Percentiles rank a stretch among this genome's conserved stretches.
Conservation (phyloP, 1,140 invertebrate genomes). For the Hypsibius dujardini region DNA sequence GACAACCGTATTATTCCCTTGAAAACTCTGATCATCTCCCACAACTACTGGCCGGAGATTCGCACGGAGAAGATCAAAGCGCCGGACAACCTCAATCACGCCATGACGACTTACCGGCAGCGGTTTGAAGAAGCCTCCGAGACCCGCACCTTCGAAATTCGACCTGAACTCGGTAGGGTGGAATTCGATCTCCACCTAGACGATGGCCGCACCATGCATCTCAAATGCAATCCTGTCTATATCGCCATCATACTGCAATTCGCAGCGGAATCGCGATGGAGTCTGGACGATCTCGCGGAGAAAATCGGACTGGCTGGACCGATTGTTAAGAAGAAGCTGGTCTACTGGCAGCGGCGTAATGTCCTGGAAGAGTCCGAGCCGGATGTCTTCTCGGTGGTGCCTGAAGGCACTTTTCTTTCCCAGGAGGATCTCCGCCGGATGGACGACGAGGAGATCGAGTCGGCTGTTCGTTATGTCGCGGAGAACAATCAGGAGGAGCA, state of each 20-base stretch:
- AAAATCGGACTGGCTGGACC: neutral
- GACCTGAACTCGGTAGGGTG: neutral
- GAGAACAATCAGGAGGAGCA: constrained; percentile 2
- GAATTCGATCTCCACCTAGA: neutral
- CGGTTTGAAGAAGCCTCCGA: neutral
- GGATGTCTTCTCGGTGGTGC: constrained; percentile 1
- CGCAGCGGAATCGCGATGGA: neutral
- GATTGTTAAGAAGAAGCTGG: neutral
- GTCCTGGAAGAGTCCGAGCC: constrained; percentile 12
- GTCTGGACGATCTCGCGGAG: neutral
- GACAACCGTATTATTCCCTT: neutral
- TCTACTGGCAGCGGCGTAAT: constrained; percentile 9
- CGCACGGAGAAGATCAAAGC: neutral
- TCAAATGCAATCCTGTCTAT: constrained; percentile 4
- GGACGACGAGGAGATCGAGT: constrained; percentile 15
- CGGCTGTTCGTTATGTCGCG: constrained; percentile 11
- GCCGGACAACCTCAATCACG: neutral
- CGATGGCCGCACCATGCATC: neutral
- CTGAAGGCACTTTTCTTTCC: neutral
- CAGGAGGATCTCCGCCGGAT: neutral
- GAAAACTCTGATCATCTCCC: neutral
- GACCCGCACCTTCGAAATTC: neutral
- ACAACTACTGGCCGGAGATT: constrained; percentile 14
- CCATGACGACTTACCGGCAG: neutral
- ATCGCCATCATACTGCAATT: constrained; percentile 11